Evolutionary conservation across 2,888 invertebrate genomes (phyloP), one percentile per base, ranked within the genome.

Genomic region (Aphelenchoides bicaudatus): DNA sequence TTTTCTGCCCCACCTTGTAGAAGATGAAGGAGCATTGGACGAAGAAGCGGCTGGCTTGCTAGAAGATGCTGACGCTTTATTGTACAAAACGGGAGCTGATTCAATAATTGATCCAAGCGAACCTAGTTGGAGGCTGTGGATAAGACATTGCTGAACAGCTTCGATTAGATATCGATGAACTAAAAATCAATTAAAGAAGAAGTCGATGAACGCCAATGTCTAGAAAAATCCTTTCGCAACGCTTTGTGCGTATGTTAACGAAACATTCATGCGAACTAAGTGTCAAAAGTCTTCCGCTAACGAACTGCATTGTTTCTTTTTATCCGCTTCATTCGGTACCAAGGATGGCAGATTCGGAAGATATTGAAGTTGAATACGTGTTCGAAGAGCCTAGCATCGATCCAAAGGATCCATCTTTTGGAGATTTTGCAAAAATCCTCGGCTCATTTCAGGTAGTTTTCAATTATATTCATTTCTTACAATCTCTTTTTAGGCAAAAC

Each of bases 361-460:
- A 56, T 5, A 67, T 76, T 3, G 72, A 76, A 38, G 66, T 76
- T 27, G 75, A 76, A 46, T 76, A 75, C 58, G 70, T 76, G 16
- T 71, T 70, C 6, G 71, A 76, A 51, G 59, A 57, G 10, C 69
- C 70, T 16, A 65, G 63, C 25, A 37, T 76, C 5, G 73, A 74
- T 39, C 61, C 61, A 29, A 58, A 62, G 16, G 72, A 76, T 34
- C 72, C 74, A 8, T 63, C 67, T 50, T 75, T 62, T 48, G 53
- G 60, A 21, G 68, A 75, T 31, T 76, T 76, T 56, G 38, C 66
- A 10, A 63, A 62, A 19, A 63, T 77, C 37, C 73, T 76, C 54
- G 65, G 75, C 31, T 63, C 65, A 19, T 76, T 76, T 43, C 69
- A 63, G 64, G 68, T 67, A 49, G 23, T 25, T 23, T n/a, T 19